phyloP scores from a whole-genome alignment of 2,888 invertebrate species.

The Drosophila mimetica region DNA sequence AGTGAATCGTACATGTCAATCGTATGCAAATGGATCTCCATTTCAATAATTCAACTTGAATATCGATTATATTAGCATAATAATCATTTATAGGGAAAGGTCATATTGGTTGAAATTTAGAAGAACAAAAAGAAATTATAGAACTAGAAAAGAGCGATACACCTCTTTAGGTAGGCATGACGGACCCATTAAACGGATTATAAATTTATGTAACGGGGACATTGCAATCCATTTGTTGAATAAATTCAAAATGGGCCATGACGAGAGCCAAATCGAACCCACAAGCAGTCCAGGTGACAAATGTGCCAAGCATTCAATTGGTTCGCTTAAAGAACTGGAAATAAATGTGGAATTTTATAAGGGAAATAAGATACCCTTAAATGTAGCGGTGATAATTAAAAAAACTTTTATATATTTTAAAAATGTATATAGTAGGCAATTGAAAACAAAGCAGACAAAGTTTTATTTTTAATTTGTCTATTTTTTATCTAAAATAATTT shows the following conservation, averaged over 20 bases:
- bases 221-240: conserved; percentile 46
- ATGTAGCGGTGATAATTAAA: neutral
- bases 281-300: conserved; percentile 20
- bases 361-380: conserved; percentile 22
- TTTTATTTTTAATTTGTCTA: too few relatives aligned
- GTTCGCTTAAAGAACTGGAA: conserved; percentile 40
- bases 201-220: conserved; percentile 66
- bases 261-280: conserved; percentile 23
- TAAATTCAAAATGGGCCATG: conserved; percentile 52
- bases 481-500: too few relatives aligned
- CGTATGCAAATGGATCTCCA: neutral
- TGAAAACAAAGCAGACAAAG: neutral
- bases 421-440: neutral
- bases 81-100: conserved; percentile 13
- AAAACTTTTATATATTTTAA: neutral
- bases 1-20: neutral
- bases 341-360: conserved; percentile 11
- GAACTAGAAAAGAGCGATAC: neutral
- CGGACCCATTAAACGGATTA: conserved; percentile 23
- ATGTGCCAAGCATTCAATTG: conserved; percentile 36
- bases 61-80: conserved; percentile 1
- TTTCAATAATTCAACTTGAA: neutral
- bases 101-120: neutral
- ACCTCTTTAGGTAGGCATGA: conserved; percentile 4
- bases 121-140: conserved; percentile 6